phyloP scores from a whole-genome alignment of 2,888 invertebrate genomes.

The Lysandra coridon region DNA sequence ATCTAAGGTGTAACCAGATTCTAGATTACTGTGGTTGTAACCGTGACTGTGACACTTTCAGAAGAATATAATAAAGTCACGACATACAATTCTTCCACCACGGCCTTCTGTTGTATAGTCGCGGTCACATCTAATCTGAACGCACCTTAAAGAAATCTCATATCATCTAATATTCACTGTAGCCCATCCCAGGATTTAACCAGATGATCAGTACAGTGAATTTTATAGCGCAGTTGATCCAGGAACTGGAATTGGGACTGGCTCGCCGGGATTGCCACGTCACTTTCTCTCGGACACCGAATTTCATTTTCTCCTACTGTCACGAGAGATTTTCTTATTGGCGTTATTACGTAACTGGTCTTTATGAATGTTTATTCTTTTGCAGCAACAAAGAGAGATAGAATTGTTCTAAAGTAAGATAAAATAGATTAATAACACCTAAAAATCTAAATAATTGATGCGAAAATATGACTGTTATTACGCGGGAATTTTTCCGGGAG shows the following conservation, averaged over 20 bases:
- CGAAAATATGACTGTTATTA: too few relatives aligned
- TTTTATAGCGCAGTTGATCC: slow-evolving; percentile 14
- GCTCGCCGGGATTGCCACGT: neutral
- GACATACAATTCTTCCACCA: too few relatives aligned
- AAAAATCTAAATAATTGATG: too few relatives aligned
- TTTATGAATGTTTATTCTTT: neutral
- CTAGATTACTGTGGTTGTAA: too few relatives aligned
- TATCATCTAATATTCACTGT: neutral
- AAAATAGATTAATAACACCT: too few relatives aligned
- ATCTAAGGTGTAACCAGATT: too few relatives aligned
- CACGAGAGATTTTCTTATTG: slow-evolving; percentile 18
- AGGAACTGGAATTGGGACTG: neutral
- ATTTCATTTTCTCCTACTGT: slow-evolving; percentile 25
- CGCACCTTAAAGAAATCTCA: neutral
- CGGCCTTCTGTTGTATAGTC: too few relatives aligned
- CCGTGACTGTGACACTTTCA: too few relatives aligned
- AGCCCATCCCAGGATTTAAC: neutral
- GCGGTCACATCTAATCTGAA: too few relatives aligned
- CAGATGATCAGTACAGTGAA: neutral
- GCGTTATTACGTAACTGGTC: neutral
- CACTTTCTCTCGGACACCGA: neutral
- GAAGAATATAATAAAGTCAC: too few relatives aligned
- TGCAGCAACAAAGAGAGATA: neutral
- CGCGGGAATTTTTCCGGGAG: too few relatives aligned
- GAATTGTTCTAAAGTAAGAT: too few relatives aligned